A percentile compares a stretch with the other conserved stretches of the same genome.
phyloP scores from a whole-genome alignment of 2,797 vertebrate genomes.

The Gallinago solitaria region DNA sequence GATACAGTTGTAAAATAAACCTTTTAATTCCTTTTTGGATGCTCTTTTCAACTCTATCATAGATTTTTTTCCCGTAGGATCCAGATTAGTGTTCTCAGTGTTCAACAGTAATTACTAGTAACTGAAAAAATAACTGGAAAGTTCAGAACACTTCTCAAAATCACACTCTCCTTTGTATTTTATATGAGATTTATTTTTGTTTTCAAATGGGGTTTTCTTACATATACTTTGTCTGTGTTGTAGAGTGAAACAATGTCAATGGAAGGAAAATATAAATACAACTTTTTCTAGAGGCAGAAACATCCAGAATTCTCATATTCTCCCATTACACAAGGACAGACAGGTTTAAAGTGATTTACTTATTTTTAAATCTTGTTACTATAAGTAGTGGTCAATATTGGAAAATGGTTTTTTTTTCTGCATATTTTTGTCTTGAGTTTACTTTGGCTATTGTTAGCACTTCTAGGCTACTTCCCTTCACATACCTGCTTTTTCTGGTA shows the following conservation, averaged over 20 bases:
- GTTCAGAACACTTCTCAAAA: neutral
- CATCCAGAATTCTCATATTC: neutral
- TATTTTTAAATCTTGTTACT: neutral
- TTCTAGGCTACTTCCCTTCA: neutral
- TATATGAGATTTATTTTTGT: neutral
- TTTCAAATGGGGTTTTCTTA: neutral
- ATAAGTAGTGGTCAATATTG: neutral
- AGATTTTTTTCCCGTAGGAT: neutral
- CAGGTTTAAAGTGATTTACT: neutral
- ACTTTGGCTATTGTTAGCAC: neutral
- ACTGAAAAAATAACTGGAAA: neutral
- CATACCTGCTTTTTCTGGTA: neutral
- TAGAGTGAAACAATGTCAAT: neutral
- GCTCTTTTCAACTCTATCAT: neutral
- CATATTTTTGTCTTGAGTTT: neutral
- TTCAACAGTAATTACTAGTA: neutral
- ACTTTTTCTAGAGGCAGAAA: neutral
- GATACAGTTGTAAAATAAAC: neutral
- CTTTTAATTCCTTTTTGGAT: neutral
- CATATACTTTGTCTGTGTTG: neutral
- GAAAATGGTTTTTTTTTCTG: neutral
- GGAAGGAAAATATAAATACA: neutral
- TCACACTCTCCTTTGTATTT: neutral
- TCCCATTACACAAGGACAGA: neutral
- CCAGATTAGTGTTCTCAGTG: neutral